Evolutionary conservation across 2,113 vertebrate species (phyloP).

Genomic region (Mustelus asterias): DNA sequence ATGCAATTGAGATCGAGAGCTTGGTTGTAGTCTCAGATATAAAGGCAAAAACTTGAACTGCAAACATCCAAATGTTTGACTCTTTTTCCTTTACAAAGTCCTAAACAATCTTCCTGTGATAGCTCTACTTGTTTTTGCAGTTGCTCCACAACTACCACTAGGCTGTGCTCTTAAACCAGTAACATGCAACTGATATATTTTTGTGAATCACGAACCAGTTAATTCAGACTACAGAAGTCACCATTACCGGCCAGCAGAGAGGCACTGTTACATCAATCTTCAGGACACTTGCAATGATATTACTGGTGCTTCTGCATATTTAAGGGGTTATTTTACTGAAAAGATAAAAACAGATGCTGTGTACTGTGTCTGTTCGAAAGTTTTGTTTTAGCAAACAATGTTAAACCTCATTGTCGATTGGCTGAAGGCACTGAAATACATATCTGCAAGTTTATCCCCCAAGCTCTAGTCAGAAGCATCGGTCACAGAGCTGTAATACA

Average conservation of each 20-base stretch:
- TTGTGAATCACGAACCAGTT: not conserved
- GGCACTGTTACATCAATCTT: not conserved
- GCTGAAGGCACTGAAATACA: not conserved
- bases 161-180: conserved; percentile 25
- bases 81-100: not conserved
- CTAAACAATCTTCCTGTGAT: not conserved
- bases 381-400: not conserved
- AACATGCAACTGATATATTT: not conserved
- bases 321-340: not conserved
- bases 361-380: not conserved
- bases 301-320: not conserved
- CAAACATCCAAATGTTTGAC: not conserved
- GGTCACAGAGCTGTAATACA: not conserved
- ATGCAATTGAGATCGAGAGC: not conserved
- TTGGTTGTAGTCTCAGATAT: not conserved
- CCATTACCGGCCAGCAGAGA: too few species aligned
- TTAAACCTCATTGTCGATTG: not conserved
- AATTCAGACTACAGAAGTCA: not conserved
- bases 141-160: not conserved
- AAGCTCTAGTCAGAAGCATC: not conserved
- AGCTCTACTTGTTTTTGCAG: not conserved
- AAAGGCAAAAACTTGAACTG: not conserved
- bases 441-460: not conserved
- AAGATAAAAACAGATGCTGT: not conserved
- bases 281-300: not conserved